Evolutionary conservation across 2,888 invertebrate species (phyloP), one percentile per base, ranked within the genome.

Genomic region (Macaria liturata): DNA sequence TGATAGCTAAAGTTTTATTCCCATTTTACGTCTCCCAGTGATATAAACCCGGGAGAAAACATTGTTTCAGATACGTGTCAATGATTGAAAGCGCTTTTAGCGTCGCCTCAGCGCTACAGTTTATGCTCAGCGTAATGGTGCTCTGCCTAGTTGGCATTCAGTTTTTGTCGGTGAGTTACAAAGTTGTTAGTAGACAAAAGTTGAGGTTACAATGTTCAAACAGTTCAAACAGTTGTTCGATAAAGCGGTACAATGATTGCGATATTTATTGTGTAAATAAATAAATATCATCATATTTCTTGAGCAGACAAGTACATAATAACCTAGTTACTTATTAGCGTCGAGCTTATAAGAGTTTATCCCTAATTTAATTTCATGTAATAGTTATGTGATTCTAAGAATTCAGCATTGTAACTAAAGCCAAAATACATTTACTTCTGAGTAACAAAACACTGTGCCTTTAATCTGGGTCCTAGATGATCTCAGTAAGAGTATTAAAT

Each of bases 41-140:
- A 42, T 49, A 57, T 49, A 54, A 58, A 46, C 37, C 40, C 49
- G 54, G 54, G 57, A 62, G 62, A 63, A 62, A 68, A 59, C 59
- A 56, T 57, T 54, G 42, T 86, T 86, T 70, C 80, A 92, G 92
- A 70, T 92, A 91, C 70, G 90, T 92, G 53, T 80, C 87, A 34
- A 86, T 90, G 89, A 88, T 92, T 57, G 91, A 92, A 73, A 78
- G 77, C 60, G 89, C 92, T 45, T 92, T 92, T 69, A 92, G 91
- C 68, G 70, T 91, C 63, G 89, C 91, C 9, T 91, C 92, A 43
- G 91, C 84, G 42, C 73, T 91, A 50, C 92, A 92, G 70, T 91
- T 92, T 66, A 92, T 92, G 92, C 68, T 92, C 61, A 92, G 92
- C 68, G 92, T 86, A 3, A 90, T 91, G 88, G 91, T 92, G 1